Percentiles rank a stretch among this genome's conserved stretches.
Conservation (phyloP, 2,797 vertebrate species). For the Chloroceryle inda region DNA sequence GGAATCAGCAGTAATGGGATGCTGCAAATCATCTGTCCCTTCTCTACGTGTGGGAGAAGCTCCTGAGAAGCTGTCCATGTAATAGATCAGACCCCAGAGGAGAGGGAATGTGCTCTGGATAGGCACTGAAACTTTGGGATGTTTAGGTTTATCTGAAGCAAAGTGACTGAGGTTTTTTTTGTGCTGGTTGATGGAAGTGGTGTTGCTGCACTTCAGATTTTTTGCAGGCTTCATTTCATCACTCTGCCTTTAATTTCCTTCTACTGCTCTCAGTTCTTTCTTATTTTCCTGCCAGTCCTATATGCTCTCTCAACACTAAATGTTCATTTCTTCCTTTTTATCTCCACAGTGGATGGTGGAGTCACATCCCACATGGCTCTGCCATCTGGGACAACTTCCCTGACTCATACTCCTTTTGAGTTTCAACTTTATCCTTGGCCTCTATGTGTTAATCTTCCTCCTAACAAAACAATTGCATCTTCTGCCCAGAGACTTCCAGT, state of each 20-base stretch:
- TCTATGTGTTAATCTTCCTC: conserved; percentile 32
- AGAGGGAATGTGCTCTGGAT: neutral
- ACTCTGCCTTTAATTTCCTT: conserved; percentile 31
- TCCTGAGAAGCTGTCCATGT: neutral
- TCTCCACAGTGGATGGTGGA: conserved; percentile 40
- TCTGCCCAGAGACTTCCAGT: conserved; percentile 33
- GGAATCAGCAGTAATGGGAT: neutral
- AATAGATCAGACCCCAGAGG: neutral
- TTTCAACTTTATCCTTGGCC: conserved; percentile 53
- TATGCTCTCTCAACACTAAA: neutral
- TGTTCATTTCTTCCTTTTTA: conserved; percentile 46
- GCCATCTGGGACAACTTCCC: conserved; percentile 58
- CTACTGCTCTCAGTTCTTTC: conserved; percentile 2
- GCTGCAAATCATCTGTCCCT: neutral
- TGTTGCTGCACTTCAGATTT: neutral
- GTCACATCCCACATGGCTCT: conserved; percentile 38
- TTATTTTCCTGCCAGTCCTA: conserved; percentile 12
- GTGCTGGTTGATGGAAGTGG: neutral
- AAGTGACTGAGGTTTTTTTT: neutral
- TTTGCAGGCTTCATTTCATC: conserved; percentile 32
- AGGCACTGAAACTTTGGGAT: neutral
- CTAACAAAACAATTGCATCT: conserved; percentile 40
- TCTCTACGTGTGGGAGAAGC: neutral
- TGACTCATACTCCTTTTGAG: conserved; percentile 51
- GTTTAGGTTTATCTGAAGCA: neutral